Evolutionary conservation across 1,140 invertebrate genomes (phyloP), one percentile per base, ranked within the genome.

Genomic region (Drosophila trapezifrons): DNA sequence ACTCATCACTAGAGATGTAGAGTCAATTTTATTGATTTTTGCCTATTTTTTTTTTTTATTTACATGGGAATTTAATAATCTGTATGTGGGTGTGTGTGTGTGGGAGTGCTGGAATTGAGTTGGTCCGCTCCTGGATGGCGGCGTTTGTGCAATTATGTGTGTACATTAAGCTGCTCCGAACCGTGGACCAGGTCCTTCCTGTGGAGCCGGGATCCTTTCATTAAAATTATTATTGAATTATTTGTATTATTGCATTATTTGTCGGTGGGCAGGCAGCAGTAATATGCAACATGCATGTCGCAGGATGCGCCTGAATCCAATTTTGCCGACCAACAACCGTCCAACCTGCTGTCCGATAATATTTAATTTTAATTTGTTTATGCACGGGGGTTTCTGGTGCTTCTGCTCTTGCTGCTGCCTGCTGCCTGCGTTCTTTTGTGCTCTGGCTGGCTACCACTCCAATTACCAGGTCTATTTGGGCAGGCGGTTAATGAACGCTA

Each of bases 291-390:
- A 71, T 70, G 64, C 32, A 54, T 25, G 32, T 22, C 35, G 29
- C 54, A 40, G 37, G 43, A 49, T 42, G 51, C 15, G 27, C 57
- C 76, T 47, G 74, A 86, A 78, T 79, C 80, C 67, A 89, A 79
- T 89, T 87, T 87, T 25, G 49, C 32, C 49, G 49, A 35, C 58
- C 51, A 57, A 63, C 60, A 54, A 55, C 64, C 63, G 63, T 22
- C 22, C 22, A 22, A 55, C 60, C 52, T 42, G 60, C 74, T 87
- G 80, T 78, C 51, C 54, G 73, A 83, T 73, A 87, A 87, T 86
- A 87, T 86, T 86, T 64, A 86, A 87, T 81, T 89, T 86, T 87
- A 89, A 86, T 86, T 86, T 89, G 83, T 89, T 86, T 83, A 86
- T 87, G 78, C 67, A 80, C 62, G 49, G 64, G 38, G 27, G 47